A percentile compares a stretch with the other conserved stretches of the same genome.
phyloP scores from a whole-genome alignment of 2,888 invertebrate species.

The Tipula helvola region DNA sequence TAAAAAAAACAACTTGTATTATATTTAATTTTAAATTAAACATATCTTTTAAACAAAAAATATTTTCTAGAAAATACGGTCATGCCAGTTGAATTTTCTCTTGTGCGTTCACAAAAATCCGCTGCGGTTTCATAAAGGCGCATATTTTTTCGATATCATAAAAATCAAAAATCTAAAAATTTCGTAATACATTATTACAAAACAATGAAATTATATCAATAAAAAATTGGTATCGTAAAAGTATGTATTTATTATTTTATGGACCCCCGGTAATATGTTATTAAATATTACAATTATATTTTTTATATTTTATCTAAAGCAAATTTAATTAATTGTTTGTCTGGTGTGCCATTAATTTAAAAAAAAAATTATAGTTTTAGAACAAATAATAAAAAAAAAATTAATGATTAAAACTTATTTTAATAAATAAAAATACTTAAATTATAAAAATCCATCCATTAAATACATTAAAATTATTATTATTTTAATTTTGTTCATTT shows the following conservation, averaged over 20 bases:
- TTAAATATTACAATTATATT: neutral
- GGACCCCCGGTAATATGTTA: neutral
- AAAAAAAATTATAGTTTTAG: neutral
- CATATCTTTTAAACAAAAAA: no score
- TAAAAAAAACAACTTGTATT: no score
- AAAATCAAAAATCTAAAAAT: no score
- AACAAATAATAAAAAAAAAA: neutral
- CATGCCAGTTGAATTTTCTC: no score
- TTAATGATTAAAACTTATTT: neutral
- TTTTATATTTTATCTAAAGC: neutral
- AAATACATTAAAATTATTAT: neutral
- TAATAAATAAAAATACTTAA: neutral
- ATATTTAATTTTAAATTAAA: no score
- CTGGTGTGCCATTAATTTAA: neutral
- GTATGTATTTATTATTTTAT: neutral
- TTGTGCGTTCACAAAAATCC: no score
- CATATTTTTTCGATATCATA: no score
- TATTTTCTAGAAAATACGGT: no score
- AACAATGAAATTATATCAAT: no score
- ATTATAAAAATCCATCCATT: neutral
- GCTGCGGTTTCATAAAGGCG: no score
- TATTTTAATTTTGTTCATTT: neutral
- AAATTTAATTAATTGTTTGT: neutral
- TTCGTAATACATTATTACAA: no score
- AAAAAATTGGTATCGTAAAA: no score